A percentile compares a stretch with the other conserved stretches of the same genome.
phyloP scores from a whole-genome alignment of 2,113 vertebrate species.

The Cranoglanis bouderius region DNA sequence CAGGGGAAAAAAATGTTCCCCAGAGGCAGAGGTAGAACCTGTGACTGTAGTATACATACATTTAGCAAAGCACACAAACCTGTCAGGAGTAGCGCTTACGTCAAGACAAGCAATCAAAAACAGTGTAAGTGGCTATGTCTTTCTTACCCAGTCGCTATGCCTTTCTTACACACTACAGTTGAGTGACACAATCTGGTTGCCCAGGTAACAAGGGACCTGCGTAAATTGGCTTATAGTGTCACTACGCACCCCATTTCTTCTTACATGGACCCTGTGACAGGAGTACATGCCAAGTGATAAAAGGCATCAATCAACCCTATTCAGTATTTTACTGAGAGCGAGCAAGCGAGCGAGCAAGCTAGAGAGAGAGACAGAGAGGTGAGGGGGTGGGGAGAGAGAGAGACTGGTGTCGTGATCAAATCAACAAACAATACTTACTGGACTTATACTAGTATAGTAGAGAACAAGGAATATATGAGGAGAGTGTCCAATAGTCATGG shows the following conservation, averaged over 20 bases:
- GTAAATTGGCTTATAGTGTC: constrained; percentile 42
- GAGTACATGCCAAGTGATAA: constrained; percentile 35
- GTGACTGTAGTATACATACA: not conserved
- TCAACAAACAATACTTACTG: not conserved
- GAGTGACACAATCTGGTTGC: constrained; percentile 14
- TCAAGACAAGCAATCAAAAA: constrained; percentile 23
- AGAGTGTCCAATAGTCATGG: not conserved
- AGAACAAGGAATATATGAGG: not conserved
- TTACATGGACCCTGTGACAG: constrained; percentile 28
- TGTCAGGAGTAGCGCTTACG: not conserved
- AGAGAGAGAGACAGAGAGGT: not conserved
- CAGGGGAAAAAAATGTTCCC: not conserved
- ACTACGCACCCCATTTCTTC: constrained; percentile 23
- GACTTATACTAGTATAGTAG: not conserved
- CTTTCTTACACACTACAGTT: not conserved
- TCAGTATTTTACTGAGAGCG: not conserved
- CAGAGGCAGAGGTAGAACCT: no score
- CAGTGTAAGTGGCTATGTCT: not conserved
- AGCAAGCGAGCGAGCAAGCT: not conserved
- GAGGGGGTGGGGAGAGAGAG: not conserved
- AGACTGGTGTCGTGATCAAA: not conserved
- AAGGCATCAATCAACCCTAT: constrained; percentile 38
- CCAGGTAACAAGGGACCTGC: constrained; percentile 31
- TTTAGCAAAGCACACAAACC: not conserved
- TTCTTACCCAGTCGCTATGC: not conserved